Evolutionary conservation across 2,113 vertebrate species (phyloP).

Genomic region (Jaculus jaculus): DNA sequence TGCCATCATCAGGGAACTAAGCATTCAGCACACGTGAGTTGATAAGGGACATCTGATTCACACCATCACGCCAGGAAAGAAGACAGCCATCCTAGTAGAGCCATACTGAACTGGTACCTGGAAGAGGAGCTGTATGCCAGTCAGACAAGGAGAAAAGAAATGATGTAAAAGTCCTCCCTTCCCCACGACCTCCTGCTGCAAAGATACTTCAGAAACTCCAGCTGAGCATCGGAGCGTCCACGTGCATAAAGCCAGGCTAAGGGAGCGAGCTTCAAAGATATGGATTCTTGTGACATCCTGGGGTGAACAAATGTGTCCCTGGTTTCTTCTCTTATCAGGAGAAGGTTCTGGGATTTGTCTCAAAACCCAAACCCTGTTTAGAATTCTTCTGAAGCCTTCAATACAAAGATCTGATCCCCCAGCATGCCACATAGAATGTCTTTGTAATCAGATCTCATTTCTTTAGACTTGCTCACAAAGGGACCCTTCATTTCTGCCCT

Average conservation of each 20-base stretch:
- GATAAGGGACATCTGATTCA: no score
- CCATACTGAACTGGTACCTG: neutral
- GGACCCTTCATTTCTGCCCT: neutral
- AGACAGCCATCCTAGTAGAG: neutral
- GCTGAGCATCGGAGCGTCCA: neutral
- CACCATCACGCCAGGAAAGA: neutral
- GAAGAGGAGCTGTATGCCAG: neutral
- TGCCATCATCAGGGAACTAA: no score
- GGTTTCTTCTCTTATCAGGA: neutral
- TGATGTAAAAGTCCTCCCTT: neutral
- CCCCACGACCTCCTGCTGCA: neutral
- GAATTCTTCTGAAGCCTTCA: constrained; percentile 12
- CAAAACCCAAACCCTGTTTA: neutral
- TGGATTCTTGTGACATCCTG: neutral
- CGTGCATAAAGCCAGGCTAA: neutral
- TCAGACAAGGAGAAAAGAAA: neutral
- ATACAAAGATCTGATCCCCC: neutral
- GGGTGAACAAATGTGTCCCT: neutral
- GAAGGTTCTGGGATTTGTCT: neutral
- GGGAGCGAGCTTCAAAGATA: neutral
- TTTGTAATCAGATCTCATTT: no score
- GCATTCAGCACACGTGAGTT: no score
- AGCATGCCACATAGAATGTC: neutral
- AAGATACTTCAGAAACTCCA: neutral
- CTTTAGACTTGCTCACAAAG: neutral